Evolutionary conservation across 2,888 invertebrate species (phyloP).

Genomic region (Nemotelus pantherinus): DNA sequence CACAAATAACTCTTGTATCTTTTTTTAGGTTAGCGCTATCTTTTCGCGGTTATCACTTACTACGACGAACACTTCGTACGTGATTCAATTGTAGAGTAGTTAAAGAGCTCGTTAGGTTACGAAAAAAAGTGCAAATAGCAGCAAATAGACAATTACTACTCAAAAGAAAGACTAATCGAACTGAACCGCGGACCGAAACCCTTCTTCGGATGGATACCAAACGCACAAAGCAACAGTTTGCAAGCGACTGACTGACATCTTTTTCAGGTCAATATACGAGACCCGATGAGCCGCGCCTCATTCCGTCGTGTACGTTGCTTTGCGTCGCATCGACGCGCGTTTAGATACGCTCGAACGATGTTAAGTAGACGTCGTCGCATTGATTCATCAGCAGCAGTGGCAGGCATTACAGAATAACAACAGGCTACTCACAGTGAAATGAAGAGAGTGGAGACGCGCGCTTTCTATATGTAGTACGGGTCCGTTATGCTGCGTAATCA

Average conservation of each 20-base stretch:
- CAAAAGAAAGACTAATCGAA: not conserved
- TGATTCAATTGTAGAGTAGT: not conserved
- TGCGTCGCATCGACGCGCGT: not conserved
- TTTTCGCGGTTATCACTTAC: not conserved
- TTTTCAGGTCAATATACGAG: conserved; percentile 49
- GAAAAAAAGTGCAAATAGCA: not conserved
- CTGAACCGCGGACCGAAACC: not conserved
- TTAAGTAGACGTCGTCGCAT: not conserved
- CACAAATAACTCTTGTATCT: not conserved
- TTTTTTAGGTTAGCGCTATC: not conserved
- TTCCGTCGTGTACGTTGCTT: not conserved
- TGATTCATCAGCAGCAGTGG: not conserved
- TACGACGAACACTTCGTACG: not conserved
- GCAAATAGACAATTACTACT: not conserved
- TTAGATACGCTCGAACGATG: not conserved
- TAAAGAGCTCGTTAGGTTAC: not conserved
- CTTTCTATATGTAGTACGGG: no score
- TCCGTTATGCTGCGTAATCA: no score
- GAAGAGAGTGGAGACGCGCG: not conserved
- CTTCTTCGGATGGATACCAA: not conserved
- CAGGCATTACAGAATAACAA: not conserved
- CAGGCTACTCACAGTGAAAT: not conserved
- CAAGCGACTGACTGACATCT: conserved; percentile 62
- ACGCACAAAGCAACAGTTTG: conserved; percentile 65
- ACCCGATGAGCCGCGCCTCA: conserved; percentile 44